Base-by-base conservation (phyloP, 2,113 vertebrate species). In the Phaethornis superciliosus region DNA sequence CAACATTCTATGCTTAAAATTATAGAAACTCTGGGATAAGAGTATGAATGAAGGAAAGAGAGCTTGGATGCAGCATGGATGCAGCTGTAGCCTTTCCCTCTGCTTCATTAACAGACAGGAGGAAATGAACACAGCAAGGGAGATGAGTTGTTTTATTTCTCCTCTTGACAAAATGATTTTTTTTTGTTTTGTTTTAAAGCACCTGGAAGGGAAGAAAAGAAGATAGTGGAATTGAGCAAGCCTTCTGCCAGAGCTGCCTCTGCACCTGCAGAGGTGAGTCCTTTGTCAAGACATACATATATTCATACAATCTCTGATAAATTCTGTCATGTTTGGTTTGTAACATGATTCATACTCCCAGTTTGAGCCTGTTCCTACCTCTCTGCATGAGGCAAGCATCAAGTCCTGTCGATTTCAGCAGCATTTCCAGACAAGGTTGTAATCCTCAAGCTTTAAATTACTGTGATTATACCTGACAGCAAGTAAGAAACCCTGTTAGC, bases 181-280 rank as follows among this genome's bases (percentile, higher is more conserved):
- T 19, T 51, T 49, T 49, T 49, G 10, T 14, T 54, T 93, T 70
- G 33, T 74, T 75, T 93, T 78, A 88, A 91, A 96, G 90, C 67
- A 90, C 96, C 96, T 93, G 79, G 89, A 89, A 97, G 86, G 75
- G 97, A 98, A 85, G 97, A 98, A 42, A 97, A 97, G 87, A 97
- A 89, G 71, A 24, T 93, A 1, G 85, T 95, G 71, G 97, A 97
- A 76, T 58, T 89, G 85, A 97, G 22, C 85, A 97, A 92, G 23
- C n/a, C 94, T 76, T 91, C 54, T 92, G 81, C 88, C 71, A 96
- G 64, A 95, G 54, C 67, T 47, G 27, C 19, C 24, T 44, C 59
- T 67, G 32, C 44, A 15, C 14, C 94, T 86, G 77, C 76, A 62
- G 96, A 98, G 97, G 98, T 98, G 55, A 96, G 97, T 71, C 58